Evolutionary conservation across 2,797 vertebrate genomes (phyloP), one percentile per base, ranked within the genome.

Genomic region (Melanotaenia trifasciata): DNA sequence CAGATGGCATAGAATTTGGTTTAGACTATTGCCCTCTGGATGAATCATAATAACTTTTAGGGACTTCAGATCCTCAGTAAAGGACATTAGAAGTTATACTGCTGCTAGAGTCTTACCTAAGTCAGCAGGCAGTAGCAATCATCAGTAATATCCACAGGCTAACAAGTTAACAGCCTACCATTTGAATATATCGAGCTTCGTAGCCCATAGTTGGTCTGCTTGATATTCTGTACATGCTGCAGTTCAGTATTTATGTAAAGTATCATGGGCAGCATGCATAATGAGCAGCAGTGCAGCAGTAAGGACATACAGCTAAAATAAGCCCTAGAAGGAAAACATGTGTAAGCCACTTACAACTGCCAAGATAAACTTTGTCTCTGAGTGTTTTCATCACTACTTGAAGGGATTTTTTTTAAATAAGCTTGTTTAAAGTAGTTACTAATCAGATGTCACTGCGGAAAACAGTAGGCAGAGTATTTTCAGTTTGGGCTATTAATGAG

Each of bases 221-320:
- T 51, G 32, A 26, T 68, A 58, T 68, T 68, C 40, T 38, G 32
- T 35, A 57, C 47, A 22, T 33, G 18, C 20, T 50, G 11, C 40
- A 51, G 65, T 40, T 74, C 40, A 62, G 59, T 47, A 63, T 75
- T 63, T 33, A 33, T 35, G 40, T 60, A 61, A 62, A 62, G 58
- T 74, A 28, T 56, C 38, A 54, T n/a, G 58, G 22, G 16, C n/a
- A 53, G 28, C 38, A 61, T 54, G 45, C 28, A 56, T 56, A 56
- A 56, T 33, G 38, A 28, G 61, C 3, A 61, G 38, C 50, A 40
- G 32, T 60, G 58, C 12, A 67, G 58, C 64, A 47, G 53, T 28
- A 12, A 62, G 28, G 33, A 61, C 5, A 11, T 36, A 57, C 38
- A 53, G 30, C 57, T 56, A 35, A 16, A 43, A 47, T 24, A 40